Base-by-base conservation (phyloP, 2,113 vertebrate genomes). In the Onychostruthus taczanowskii region DNA sequence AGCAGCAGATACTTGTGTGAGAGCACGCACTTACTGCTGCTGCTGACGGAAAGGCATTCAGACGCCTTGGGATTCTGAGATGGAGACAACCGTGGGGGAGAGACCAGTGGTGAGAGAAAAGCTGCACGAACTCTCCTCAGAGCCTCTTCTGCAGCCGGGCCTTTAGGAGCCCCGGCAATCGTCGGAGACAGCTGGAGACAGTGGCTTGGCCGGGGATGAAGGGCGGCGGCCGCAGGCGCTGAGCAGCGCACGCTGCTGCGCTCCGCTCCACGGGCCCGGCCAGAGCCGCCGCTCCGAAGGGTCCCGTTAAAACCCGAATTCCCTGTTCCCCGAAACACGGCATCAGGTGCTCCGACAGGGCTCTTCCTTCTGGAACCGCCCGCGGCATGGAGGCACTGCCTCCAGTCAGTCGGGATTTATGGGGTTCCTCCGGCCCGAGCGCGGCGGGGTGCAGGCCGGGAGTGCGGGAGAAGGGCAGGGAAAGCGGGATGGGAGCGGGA, bases 121-220 rank as follows among this genome's bases (percentile, higher is more conserved):
- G 69, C 75, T 62, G 11, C 56, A 30, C 22, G 53, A 92, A 83
- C 78, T 75, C 74, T 56, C 9, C 76, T 83, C 33, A 27, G 69
- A 94, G 94, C 43, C 55, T 64, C 44, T 19, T 15, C 1, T 13
- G 67, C 9, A 75, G 84, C 87, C 86, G 96, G 98, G 98, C 98
- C 96, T 92, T 82, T 84, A 97, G 98, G 97, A 98, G 96, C 64
- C 94, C 91, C 94, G 74, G 97, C 96, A 98, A 94, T 93, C 91
- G 96, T 95, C 96, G 97, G 96, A 97, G 97, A 92, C 97, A 97
- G 97, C 22, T 89, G 98, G 98, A 99, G 98, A 98, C 98, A 98
- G 98, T 97, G 98, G 98, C 98, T 98, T 98, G 98, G 98, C 98
- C 59, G 87, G 73, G 90, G 89, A 95, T 89, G 47, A 89, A 93